Evolutionary conservation across 1,140 invertebrate species (phyloP), one percentile per base, ranked within the genome.

Genomic region (Drosophila guanche): DNA sequence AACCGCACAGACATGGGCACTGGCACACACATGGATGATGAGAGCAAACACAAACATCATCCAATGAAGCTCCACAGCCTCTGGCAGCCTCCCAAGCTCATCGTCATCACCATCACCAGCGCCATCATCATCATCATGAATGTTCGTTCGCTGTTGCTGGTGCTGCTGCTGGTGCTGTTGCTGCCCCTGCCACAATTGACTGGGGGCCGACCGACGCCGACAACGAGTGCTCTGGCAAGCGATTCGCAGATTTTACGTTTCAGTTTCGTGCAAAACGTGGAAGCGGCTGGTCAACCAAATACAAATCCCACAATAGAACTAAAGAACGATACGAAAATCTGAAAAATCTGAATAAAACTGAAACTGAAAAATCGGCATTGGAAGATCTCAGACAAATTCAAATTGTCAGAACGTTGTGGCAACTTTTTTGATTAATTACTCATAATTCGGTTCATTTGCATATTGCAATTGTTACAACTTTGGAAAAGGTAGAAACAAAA

Each of bases 221-320:
- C 69, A 51, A 62, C 58, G 56, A 60, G 58, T 57, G 72, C 67
- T 72, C 57, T 61, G 56, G 68, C 80, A 63, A 72, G 51, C 67
- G 47, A 74, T 86, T 79, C 77, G 72, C 76, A 76, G 77, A 86
- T 83, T 90, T 83, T 77, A 66, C 75, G 59, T 77, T 89, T 89
- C 86, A 90, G 85, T 90, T 83, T 89, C 69, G 79, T 89, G 81
- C 63, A 89, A 83, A 86, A 75, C 86, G 81, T 90, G 80, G 81
- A 86, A 79, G 73, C 76, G 81, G 63, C 61, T 78, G 86, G 86
- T 89, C 72, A 83, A 60, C 57, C 41, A 60, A 43, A 45, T 46
- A 76, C 70, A 53, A 67, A 61, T 43, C 41, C 42, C 23, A 52
- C 33, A 55, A 50, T 10, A 45, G 52, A 65, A 61, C 51, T 22